A percentile compares a stretch with the other conserved stretches of the same genome.
Evolutionary conservation across 2,888 invertebrate species (phyloP).

Genomic region (Agrilus mali): DNA sequence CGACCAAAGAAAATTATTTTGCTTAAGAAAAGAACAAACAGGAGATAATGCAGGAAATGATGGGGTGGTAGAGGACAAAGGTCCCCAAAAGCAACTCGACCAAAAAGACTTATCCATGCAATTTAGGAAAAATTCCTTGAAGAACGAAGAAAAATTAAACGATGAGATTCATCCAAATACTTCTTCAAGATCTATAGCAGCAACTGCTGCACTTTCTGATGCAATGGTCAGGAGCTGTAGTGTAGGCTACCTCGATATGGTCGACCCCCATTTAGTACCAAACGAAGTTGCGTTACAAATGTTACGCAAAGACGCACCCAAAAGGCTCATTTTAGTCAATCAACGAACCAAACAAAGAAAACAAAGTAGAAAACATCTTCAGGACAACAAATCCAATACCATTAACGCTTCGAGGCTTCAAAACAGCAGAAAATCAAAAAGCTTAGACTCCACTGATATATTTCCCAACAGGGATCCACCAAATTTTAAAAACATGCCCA

Average conservation of each 20-base stretch:
- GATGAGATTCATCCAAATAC: neutral
- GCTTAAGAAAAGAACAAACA: constrained; percentile 38
- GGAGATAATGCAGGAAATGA: constrained; percentile 16
- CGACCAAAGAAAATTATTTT: constrained; percentile 39
- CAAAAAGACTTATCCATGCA: no score
- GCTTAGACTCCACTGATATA: constrained; percentile 75
- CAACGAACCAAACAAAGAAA: constrained; percentile 42
- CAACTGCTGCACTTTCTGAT: constrained; percentile 36
- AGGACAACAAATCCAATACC: constrained; percentile 12
- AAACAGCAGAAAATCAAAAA: constrained; percentile 68
- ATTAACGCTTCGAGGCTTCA: constrained; percentile 42
- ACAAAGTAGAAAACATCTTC: constrained; percentile 25
- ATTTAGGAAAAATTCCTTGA: no score
- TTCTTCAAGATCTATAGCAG: constrained; percentile 5
- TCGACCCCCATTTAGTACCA: constrained; percentile 62
- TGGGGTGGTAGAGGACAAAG: constrained; percentile 12
- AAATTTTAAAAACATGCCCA: constrained; percentile 15
- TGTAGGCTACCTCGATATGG: constrained; percentile 76
- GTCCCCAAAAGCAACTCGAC: neutral
- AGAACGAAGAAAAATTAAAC: neutral
- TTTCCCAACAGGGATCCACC: constrained; percentile 38
- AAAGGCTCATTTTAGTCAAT: constrained; percentile 64
- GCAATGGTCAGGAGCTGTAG: constrained; percentile 77
- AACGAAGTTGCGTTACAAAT: constrained; percentile 61
- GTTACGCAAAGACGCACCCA: constrained; percentile 61